These are phyloP conservation scores for Octopus bimaculoides DNA, from an alignment of 1,140 invertebrate genomes.

Conservation along the genomic window DNA sequence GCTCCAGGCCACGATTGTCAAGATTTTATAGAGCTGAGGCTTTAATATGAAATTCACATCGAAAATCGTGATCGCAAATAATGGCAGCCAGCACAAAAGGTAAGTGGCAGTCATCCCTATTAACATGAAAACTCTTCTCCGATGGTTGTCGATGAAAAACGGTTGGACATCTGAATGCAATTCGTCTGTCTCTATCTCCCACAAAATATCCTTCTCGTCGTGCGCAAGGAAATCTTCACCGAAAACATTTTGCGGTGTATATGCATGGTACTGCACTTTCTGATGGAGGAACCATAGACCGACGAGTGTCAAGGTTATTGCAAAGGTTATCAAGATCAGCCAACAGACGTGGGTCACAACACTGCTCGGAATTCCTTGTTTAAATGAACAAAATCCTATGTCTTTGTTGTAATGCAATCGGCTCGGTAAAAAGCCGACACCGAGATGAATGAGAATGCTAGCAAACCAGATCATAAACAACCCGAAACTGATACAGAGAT, in stretches of 20 bases:
- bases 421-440: slow-evolving; percentile 72
- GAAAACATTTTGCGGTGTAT: background rate
- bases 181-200: background rate
- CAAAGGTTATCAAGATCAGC: slow-evolving; percentile 84
- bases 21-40: slow-evolving; percentile 31
- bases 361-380: slow-evolving; percentile 73
- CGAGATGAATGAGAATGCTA: slow-evolving; percentile 80
- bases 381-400: slow-evolving; percentile 77
- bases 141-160: slow-evolving; percentile 26
- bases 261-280: slow-evolving; percentile 62
- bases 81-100: slow-evolving; percentile 82
- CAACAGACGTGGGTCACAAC: slow-evolving; percentile 86
- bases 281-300: slow-evolving; percentile 80
- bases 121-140: slow-evolving; percentile 37
- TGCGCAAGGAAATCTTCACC: slow-evolving; percentile 32
- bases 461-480: slow-evolving; percentile 90
- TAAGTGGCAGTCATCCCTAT: slow-evolving; percentile 76
- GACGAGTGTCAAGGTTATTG: slow-evolving; percentile 79
- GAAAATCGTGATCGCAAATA: slow-evolving; percentile 78
- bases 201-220: slow-evolving; percentile 24
- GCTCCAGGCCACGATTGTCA: slow-evolving; percentile 58
- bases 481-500: slow-evolving; percentile 83
- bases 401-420: slow-evolving; percentile 49
- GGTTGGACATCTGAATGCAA: background rate
- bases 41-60: slow-evolving; percentile 46